Base-by-base conservation (phyloP, 2,888 invertebrate species). In the Rapana venosa region DNA sequence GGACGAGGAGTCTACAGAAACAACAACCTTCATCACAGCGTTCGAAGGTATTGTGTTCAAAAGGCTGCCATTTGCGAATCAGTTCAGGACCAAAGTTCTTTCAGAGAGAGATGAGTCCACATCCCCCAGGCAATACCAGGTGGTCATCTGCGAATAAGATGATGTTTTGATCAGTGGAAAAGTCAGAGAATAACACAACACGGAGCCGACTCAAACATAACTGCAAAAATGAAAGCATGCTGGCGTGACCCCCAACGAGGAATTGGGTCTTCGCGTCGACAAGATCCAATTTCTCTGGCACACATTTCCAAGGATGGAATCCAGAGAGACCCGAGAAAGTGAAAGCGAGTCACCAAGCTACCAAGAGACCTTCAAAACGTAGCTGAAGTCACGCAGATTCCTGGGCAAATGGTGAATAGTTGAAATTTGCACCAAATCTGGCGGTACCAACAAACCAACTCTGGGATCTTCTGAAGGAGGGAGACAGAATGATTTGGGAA, bases 31-130 rank as follows among this genome's bases (percentile, higher is more conserved):
- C 88, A 88, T 79, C 26, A 56, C 88, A 30, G 70, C 83, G 2
- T 87, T 58, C 85, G 84, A 35, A 74, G 15, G 74, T 85, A 32
- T 85, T 47, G n/a, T 36, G 70, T 20, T 81, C 6, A 2, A 66
- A 0, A 66, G 70, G 26, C 87, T 87, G 30, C 87, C 66, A n/a
- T n/a, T 87, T 87, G 15, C 66, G 66, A 22, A 36, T 89, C 30
- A 81, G 89, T 83, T 85, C 89, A 74, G 85, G 89, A 66, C 85
- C 30, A 47, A 89, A 56, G n/a, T n/a, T 47, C 70, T 61, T 89
- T 58, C 84, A 77, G 61, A 56, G 85, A 26, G 61, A n/a, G n/a
- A 89, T 89, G 85, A 85, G 20, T 8, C 89, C 85, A 20, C 85
- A 66, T 22, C 30, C 32, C 26, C 22, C 11, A 66, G 22, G 30